phyloP scores from a whole-genome alignment of 2,113 vertebrate species.

The Mormyrus lacerda region DNA sequence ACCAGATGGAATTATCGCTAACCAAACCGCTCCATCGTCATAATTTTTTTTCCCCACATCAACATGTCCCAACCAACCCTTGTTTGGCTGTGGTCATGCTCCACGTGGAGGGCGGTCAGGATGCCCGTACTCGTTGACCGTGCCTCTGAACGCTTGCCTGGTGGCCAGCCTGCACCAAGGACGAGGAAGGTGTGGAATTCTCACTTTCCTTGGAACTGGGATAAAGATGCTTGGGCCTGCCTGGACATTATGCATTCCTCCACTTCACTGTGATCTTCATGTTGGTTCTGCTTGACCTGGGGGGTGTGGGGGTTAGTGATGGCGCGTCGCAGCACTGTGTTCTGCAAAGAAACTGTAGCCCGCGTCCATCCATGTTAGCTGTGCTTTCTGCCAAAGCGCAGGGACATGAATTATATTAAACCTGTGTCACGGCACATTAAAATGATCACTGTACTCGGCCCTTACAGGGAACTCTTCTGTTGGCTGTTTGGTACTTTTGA shows the following conservation, averaged over 20 bases:
- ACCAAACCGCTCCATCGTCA: slow-evolving; percentile 32
- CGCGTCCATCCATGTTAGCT: slow-evolving; percentile 39
- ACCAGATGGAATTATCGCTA: slow-evolving; percentile 44
- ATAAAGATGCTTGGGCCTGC: slow-evolving; percentile 61
- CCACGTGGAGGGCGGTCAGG: neutral
- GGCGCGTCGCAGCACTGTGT: slow-evolving; percentile 58
- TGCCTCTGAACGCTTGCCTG: slow-evolving; percentile 17
- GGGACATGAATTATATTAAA: slow-evolving; percentile 47
- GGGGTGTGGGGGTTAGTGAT: slow-evolving; percentile 21
- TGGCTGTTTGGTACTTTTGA: slow-evolving; percentile 89
- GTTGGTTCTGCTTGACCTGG: slow-evolving; percentile 52
- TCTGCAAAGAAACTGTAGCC: slow-evolving; percentile 48
- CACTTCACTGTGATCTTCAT: slow-evolving; percentile 80
- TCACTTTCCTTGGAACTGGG: slow-evolving; percentile 50
- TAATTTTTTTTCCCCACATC: slow-evolving; percentile 25
- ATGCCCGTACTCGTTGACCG: neutral
- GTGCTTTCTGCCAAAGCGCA: slow-evolving; percentile 66
- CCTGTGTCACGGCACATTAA: slow-evolving; percentile 71
- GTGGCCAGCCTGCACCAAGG: neutral
- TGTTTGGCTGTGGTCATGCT: neutral
- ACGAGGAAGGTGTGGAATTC: slow-evolving; percentile 54
- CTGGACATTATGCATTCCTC: slow-evolving; percentile 80
- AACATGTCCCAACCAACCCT: slow-evolving; percentile 25
- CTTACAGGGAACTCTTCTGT: slow-evolving; percentile 64
- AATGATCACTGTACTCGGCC: slow-evolving; percentile 82